These are phyloP conservation scores for Corapipo altera DNA, from an alignment of 2,113 vertebrate genomes.

Conservation along the genomic window DNA sequence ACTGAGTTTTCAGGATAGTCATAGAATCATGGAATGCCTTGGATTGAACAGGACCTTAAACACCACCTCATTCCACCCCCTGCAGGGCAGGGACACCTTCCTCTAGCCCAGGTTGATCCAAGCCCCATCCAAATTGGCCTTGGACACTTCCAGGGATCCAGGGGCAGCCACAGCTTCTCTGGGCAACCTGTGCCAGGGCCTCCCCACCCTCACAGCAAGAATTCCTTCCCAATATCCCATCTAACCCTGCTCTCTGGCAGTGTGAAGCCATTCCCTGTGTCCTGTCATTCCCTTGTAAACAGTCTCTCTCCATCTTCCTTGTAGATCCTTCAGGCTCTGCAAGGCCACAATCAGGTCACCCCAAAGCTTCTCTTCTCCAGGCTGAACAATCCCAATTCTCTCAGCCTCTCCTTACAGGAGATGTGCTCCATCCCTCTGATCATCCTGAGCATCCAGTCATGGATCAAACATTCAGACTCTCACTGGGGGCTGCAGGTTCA, in stretches of 20 bases:
- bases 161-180: background rate
- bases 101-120: background rate
- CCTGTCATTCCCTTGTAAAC: background rate
- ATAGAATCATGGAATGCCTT: background rate
- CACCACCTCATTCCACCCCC: rapidly evolving
- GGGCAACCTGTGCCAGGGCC: background rate
- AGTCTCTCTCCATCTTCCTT: background rate
- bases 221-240: background rate
- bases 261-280: background rate
- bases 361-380: background rate
- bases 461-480: background rate
- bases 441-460: background rate
- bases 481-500: background rate
- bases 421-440: background rate
- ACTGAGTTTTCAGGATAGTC: background rate
- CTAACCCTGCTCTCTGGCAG: background rate
- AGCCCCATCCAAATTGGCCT: background rate
- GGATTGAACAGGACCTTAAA: background rate
- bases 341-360: background rate
- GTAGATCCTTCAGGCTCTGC: background rate
- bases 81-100: background rate
- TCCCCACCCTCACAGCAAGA: background rate
- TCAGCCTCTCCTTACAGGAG: background rate
- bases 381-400: background rate
- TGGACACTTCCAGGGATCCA: background rate